phyloP scores from a whole-genome alignment of 2,888 invertebrate genomes.

The Rhamnusium bicolor region DNA sequence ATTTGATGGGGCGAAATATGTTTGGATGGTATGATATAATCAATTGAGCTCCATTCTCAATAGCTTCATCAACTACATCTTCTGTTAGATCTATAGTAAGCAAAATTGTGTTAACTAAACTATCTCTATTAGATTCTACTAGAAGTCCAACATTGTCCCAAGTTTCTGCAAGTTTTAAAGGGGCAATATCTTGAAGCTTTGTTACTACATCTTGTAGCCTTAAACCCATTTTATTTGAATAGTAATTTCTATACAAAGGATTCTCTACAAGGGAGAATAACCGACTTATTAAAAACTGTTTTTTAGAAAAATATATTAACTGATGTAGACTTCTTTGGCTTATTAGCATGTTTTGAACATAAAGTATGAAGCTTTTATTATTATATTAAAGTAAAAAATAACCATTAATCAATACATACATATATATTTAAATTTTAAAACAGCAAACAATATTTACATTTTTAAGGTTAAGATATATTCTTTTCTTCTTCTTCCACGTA shows the following conservation, averaged over 20 bases:
- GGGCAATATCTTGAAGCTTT: conserved; percentile 81
- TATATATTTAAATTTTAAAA: too few relatives aligned
- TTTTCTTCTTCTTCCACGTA: too few relatives aligned
- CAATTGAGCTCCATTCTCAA: conserved; percentile 79
- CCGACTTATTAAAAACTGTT: neutral
- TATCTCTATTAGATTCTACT: conserved; percentile 80
- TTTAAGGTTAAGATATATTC: too few relatives aligned
- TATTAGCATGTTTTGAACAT: neutral
- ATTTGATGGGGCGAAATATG: conserved; percentile 89
- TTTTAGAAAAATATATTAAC: neutral
- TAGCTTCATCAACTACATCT: conserved; percentile 87
- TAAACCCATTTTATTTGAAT: conserved; percentile 35
- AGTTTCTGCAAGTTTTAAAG: conserved; percentile 80
- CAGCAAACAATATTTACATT: too few relatives aligned
- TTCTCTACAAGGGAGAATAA: neutral
- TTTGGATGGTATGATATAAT: conserved; percentile 98
- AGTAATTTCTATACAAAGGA: neutral
- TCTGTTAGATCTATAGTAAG: conserved; percentile 95
- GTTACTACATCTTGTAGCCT: conserved; percentile 63
- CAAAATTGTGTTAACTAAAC: conserved; percentile 78
- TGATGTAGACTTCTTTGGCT: neutral
- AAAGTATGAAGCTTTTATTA: neutral
- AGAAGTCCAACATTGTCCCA: conserved; percentile 98
- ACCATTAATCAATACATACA: neutral
- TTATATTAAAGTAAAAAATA: neutral